phyloP scores from a whole-genome alignment of 2,888 invertebrate species.

The Yponomeuta evonymella region DNA sequence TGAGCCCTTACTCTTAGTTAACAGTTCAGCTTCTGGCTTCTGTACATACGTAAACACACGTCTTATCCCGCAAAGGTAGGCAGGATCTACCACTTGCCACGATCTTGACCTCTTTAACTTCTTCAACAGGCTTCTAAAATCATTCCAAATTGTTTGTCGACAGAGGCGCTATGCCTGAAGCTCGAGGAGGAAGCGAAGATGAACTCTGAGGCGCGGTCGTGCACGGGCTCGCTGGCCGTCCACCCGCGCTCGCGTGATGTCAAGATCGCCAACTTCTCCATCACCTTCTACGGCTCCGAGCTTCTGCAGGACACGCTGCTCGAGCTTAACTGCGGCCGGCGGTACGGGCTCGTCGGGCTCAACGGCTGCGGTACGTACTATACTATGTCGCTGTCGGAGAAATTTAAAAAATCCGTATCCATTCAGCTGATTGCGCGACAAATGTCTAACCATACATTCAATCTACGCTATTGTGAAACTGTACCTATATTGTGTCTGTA shows the following conservation, averaged over 20 bases:
- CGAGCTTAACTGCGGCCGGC: conserved; percentile 97
- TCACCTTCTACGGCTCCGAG: conserved; percentile 98
- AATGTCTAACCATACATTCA: too few species aligned
- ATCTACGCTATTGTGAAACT: too few species aligned
- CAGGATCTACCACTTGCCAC: too few species aligned
- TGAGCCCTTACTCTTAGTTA: too few species aligned
- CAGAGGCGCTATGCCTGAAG: conserved; percentile 90
- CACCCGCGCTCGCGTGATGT: conserved; percentile 97
- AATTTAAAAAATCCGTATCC: too few species aligned
- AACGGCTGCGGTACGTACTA: conserved; percentile 91
- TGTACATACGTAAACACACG: too few species aligned
- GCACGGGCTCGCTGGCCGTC: conserved; percentile 95
- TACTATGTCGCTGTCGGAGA: neutral
- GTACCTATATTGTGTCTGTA: too few species aligned
- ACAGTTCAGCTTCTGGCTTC: too few species aligned
- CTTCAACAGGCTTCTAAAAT: neutral
- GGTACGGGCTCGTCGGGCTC: conserved; percentile 97
- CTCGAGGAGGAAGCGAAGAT: conserved; percentile 93
- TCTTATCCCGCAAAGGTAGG: too few species aligned
- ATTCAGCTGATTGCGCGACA: too few species aligned
- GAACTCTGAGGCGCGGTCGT: conserved; percentile 94
- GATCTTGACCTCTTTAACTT: too few species aligned
- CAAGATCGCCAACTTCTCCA: conserved; percentile 96
- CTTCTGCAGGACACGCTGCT: conserved; percentile 95
- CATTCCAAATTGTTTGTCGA: neutral